Evolutionary conservation across 2,113 vertebrate genomes (phyloP).

Genomic region (Malurus melanocephalus): DNA sequence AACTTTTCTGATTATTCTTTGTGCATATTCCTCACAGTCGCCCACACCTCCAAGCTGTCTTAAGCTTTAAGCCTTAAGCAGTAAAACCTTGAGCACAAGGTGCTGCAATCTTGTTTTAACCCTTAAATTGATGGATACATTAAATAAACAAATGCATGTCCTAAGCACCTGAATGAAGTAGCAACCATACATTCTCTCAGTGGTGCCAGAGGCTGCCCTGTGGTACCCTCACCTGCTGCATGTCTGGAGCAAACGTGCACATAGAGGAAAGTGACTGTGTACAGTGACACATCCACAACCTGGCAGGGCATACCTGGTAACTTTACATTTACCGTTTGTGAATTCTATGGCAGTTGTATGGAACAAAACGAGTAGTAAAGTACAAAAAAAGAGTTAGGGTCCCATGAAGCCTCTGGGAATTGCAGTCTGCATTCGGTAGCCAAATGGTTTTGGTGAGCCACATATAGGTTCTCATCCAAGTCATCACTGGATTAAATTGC

Average conservation of each 20-base stretch:
- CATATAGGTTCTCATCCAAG: background rate
- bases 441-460: background rate
- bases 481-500: background rate
- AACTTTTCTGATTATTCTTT: background rate
- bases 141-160: background rate
- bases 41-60: background rate
- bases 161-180: background rate
- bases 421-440: background rate
- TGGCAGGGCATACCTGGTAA: background rate
- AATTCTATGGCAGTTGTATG: background rate
- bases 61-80: background rate
- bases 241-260: background rate
- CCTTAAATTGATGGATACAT: background rate
- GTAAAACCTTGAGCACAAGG: background rate
- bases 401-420: background rate
- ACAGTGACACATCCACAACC: background rate
- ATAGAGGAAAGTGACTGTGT: background rate
- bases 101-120: background rate
- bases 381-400: background rate
- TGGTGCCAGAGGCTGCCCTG: background rate
- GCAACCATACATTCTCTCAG: background rate
- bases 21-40: background rate
- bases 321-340: fast-evolving
- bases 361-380: background rate
- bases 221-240: background rate